A percentile compares a stretch with the other conserved stretches of the same genome.
These are phyloP conservation scores for Philopotamus ludificatus DNA, from an alignment of 1,140 invertebrate species.

Conservation along the genomic window DNA sequence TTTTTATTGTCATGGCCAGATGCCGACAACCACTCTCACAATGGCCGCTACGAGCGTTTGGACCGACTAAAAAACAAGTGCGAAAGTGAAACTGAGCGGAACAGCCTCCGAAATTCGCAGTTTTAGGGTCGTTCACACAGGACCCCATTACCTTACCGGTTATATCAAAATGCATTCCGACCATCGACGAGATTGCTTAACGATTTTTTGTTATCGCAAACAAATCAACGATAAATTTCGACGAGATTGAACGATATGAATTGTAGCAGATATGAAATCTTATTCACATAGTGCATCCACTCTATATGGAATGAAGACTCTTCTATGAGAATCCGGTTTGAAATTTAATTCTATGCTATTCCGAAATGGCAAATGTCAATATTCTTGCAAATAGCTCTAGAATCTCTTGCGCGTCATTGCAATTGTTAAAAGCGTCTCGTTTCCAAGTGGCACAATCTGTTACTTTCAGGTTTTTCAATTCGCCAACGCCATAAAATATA, in stretches of 20 bases:
- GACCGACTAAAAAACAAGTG: neutral
- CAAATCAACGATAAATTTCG: no score
- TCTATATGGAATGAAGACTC: neutral
- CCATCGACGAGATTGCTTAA: neutral
- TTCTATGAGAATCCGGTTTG: neutral
- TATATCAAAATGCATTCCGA: neutral
- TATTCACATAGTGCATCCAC: neutral
- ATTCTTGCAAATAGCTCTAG: neutral
- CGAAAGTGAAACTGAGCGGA: slow-evolving; percentile 7
- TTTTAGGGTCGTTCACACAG: slow-evolving; percentile 2
- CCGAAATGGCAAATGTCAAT: neutral
- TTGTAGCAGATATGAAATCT: no score
- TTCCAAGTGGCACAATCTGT: no score
- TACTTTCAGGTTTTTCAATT: no score
- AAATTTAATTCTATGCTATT: neutral
- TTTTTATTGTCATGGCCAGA: slow-evolving; percentile 10
- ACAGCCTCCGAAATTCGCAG: neutral
- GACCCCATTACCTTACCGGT: neutral
- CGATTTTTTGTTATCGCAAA: no score
- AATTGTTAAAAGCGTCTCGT: no score
- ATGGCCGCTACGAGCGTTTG: neutral
- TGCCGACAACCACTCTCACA: neutral
- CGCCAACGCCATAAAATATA: no score
- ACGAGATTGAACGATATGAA: no score
- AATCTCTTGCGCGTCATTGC: neutral